A percentile compares a stretch with the other conserved stretches of the same genome.
These are phyloP conservation scores for Takifugu ocellatus DNA, from an alignment of 2,797 vertebrate species.

Conservation along the genomic window DNA sequence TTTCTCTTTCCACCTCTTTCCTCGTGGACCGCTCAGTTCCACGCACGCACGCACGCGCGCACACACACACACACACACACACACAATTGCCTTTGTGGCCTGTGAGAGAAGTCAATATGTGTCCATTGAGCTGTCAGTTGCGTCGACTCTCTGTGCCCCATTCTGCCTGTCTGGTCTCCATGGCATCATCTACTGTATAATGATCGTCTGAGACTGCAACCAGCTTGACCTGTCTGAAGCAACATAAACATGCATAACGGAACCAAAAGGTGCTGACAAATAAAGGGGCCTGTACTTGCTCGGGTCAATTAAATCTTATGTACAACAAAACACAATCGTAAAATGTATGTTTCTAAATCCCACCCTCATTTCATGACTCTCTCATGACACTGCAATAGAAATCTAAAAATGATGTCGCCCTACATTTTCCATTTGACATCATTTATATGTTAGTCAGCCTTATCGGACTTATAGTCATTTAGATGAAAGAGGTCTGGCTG, in stretches of 20 bases:
- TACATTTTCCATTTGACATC: no score
- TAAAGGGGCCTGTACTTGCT: no score
- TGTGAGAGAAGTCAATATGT: conserved; percentile 81
- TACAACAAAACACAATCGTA: no score
- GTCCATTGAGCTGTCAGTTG: conserved; percentile 65
- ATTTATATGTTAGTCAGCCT: no score
- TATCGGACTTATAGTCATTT: no score
- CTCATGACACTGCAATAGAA: no score
- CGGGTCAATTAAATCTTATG: no score
- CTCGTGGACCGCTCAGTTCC: conserved; percentile 1
- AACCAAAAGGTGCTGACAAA: background rate
- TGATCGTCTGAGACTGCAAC: conserved; percentile 18
- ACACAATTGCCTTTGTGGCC: conserved; percentile 42
- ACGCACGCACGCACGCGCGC: conserved; percentile 20
- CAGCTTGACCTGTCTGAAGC: conserved; percentile 3
- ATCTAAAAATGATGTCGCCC: no score
- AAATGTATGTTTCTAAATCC: no score
- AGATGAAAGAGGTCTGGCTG: no score
- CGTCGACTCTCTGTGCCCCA: conserved; percentile 32
- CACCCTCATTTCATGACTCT: no score
- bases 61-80: conserved; percentile 26
- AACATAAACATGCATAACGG: conserved; percentile 1
- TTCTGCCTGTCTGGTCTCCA: conserved; percentile 59
- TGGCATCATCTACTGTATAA: conserved; percentile 48
- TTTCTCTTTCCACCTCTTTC: conserved; percentile 7